Conservation (phyloP, 2,113 vertebrate species). For the Sinocyclocheilus anshuiensis region DNA sequence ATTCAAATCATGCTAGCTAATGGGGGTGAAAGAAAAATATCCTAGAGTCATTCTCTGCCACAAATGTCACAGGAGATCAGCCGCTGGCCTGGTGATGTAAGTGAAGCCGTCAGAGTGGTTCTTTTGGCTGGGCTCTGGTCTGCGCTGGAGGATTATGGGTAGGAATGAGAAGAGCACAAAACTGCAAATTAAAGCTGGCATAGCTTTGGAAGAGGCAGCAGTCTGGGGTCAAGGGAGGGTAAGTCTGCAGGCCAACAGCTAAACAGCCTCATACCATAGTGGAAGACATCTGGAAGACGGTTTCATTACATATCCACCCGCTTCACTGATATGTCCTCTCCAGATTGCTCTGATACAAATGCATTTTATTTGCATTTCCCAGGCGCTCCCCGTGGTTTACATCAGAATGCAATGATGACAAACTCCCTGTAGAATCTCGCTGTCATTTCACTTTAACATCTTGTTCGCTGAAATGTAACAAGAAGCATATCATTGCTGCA, state of each 20-base stretch:
- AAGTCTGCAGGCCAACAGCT: constrained; percentile 26
- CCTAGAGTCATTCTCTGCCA: constrained; percentile 34
- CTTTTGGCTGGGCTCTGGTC: constrained; percentile 11
- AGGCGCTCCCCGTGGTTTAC: constrained; percentile 39
- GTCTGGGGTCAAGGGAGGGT: constrained; percentile 15
- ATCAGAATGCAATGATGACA: constrained; percentile 37
- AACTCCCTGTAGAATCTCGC: constrained; percentile 53
- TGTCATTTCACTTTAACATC: constrained; percentile 62
- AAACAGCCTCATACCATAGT: not conserved
- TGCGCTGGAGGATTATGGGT: constrained; percentile 17
- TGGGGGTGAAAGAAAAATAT: constrained; percentile 25
- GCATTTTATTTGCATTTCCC: constrained; percentile 37
- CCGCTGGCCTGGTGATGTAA: constrained; percentile 8
- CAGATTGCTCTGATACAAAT: constrained; percentile 9
- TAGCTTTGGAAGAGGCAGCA: constrained; percentile 26
- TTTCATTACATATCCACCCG: constrained; percentile 32
- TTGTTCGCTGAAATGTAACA: constrained; percentile 38
- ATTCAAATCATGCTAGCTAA: constrained; percentile 15
- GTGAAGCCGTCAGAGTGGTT: constrained; percentile 26
- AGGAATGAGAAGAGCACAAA: constrained; percentile 28
- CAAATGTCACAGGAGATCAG: constrained; percentile 35
- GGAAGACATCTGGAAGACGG: constrained; percentile 27
- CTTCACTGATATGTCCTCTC: constrained; percentile 15
- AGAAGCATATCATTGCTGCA: constrained; percentile 57
- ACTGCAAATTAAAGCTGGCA: constrained; percentile 38